Base-by-base conservation (phyloP, 2,888 invertebrate genomes). In the Harmothoe impar region DNA sequence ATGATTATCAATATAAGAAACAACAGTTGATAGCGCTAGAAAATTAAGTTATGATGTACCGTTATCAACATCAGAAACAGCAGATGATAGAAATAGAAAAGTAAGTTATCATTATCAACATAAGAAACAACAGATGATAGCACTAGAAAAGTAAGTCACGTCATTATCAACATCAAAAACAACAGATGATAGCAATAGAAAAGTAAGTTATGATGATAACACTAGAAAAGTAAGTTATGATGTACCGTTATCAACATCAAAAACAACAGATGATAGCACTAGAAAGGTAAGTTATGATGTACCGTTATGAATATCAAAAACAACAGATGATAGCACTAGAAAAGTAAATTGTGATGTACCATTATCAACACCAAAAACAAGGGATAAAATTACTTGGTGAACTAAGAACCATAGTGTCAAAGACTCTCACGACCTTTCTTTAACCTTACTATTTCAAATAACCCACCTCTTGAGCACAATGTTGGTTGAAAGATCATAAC, bases 101-200 rank as follows among this genome's bases (percentile, higher is more conserved):
- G 95, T 96, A 94, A 91, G 95, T 88, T 43, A 43, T 96, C 99
- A 99, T 96, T 99, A 99, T 96, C 99, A 99, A 95, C 99, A 99
- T 96, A 99, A 99, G 96, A 99, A 99, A 95, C 99, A 99, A 96
- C 99, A 99, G 96, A 99, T 99, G 95, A 98, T 99, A 93, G 99
- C 99, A 52, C 95, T 96, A 93, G 96, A 96, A 93, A 96, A 96
- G 95, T 96, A 94, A 91, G 95, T 86, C 99, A 98, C 99, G 99
- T 96, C 99, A 99, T 96, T 99, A 99, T 96, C 99, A 99, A 95
- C 99, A 99, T 96, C 99, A 99, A 96, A 99, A 99, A 96, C 99
- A 99, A 96, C 99, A 99, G 96, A 99, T 99, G 95, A 98, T 99
- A 93, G 99, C 99, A 52, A 43, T 43, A 7, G 43, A 10, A 43